phyloP scores from a whole-genome alignment of 2,113 vertebrate genomes.

The Xyliphius kryptos region DNA sequence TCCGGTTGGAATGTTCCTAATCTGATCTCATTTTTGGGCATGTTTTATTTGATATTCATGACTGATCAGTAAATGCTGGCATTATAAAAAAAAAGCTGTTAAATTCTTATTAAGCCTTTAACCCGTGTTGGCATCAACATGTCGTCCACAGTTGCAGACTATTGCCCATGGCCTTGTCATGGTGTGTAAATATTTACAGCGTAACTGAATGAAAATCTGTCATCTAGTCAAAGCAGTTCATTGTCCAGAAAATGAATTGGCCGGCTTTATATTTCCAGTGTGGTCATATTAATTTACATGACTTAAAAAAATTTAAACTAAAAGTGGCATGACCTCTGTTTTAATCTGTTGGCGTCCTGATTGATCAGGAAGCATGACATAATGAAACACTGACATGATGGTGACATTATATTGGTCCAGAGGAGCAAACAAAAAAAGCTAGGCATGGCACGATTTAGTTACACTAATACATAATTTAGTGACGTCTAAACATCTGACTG shows the following conservation, averaged over 20 bases:
- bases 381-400: neutral
- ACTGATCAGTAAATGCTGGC: neutral
- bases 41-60: too few relatives aligned
- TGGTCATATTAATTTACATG: neutral
- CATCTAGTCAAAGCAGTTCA: neutral
- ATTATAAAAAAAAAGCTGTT: neutral
- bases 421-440: neutral
- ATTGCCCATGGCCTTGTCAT: neutral
- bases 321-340: neutral
- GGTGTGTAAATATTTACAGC: constrained; percentile 1
- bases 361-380: neutral
- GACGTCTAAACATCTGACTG: neutral
- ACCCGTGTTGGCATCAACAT: constrained; percentile 5
- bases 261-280: neutral
- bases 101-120: neutral
- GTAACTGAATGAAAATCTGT: neutral
- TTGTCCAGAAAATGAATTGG: neutral
- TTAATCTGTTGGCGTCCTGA: neutral
- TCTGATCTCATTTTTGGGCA: too few relatives aligned
- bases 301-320: neutral
- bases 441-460: neutral
- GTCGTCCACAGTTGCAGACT: neutral
- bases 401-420: neutral
- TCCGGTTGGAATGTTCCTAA: too few relatives aligned
- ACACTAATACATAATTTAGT: constrained; percentile 14